phyloP scores from a whole-genome alignment of 2,797 vertebrate species.

The Eptatretus atami region DNA sequence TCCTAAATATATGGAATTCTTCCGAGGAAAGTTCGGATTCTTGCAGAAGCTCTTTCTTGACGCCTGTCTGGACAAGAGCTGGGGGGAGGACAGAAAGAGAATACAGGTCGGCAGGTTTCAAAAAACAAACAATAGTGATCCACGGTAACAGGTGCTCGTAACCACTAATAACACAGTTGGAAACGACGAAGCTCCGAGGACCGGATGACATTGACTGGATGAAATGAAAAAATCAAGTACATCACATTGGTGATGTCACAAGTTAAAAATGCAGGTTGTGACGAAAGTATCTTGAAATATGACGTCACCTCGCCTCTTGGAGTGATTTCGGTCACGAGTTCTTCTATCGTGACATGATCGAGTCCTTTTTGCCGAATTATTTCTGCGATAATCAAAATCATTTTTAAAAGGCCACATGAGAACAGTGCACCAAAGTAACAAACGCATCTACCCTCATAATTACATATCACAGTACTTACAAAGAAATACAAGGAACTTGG shows the following conservation, averaged over 20 bases:
- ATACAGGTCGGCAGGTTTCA: not conserved
- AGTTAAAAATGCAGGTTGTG: too few relatives aligned
- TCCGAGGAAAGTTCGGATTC: constrained; percentile 76
- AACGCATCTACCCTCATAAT: too few relatives aligned
- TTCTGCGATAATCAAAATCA: constrained; percentile 21
- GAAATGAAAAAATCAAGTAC: constrained; percentile 8
- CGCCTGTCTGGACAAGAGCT: constrained; percentile 87
- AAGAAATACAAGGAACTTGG: too few relatives aligned
- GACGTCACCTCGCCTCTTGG: constrained; percentile 67
- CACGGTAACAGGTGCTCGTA: not conserved
- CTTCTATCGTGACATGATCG: constrained; percentile 80
- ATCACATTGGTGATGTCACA: too few relatives aligned
- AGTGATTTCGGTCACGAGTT: constrained; percentile 77
- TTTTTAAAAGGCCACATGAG: too few relatives aligned
- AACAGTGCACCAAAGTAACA: too few relatives aligned
- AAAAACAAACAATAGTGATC: not conserved
- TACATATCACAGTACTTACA: too few relatives aligned
- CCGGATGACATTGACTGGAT: not conserved
- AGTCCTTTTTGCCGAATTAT: constrained; percentile 90
- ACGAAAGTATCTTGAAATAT: too few relatives aligned
- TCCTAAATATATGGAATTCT: constrained; percentile 45
- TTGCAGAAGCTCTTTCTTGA: constrained; percentile 93
- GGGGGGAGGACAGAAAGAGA: constrained; percentile 13
- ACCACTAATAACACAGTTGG: too few relatives aligned
- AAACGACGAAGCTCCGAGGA: too few relatives aligned